A percentile compares a stretch with the other conserved stretches of the same genome.
Conservation (phyloP, 2,888 invertebrate genomes). For the Athrips mouffetella region DNA sequence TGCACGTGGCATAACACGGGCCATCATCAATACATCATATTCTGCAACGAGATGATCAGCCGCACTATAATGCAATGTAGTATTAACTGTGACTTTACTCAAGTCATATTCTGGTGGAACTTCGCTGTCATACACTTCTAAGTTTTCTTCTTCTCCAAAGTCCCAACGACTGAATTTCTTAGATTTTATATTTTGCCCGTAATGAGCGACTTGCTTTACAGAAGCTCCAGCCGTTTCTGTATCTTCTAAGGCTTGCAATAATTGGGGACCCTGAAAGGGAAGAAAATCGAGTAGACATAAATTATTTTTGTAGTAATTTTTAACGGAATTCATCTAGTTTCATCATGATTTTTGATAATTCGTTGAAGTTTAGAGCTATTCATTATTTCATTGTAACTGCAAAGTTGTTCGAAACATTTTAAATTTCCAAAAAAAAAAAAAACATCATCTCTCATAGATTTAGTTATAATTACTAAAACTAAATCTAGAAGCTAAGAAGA, state of each 20-base stretch:
- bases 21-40: slow-evolving; percentile 51
- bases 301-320: too few species aligned
- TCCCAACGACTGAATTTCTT: slow-evolving; percentile 48
- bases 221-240: slow-evolving; percentile 36
- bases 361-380: too few species aligned
- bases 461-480: too few species aligned
- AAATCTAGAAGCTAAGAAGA: neutral
- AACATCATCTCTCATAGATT: too few species aligned
- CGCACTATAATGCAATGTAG: slow-evolving; percentile 51
- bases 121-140: slow-evolving; percentile 34
- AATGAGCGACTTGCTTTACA: slow-evolving; percentile 54
- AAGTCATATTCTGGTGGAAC: slow-evolving; percentile 48
- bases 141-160: slow-evolving; percentile 37
- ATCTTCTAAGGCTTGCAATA: neutral
- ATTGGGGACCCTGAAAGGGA: neutral
- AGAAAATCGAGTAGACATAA: neutral
- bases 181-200: slow-evolving; percentile 54
- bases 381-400: too few species aligned
- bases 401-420: too few species aligned
- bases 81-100: slow-evolving; percentile 37
- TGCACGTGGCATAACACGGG: slow-evolving; percentile 43
- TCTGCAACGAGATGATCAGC: slow-evolving; percentile 43
- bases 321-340: too few species aligned
- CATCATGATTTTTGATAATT: too few species aligned
- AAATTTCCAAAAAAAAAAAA: too few species aligned